Conservation (phyloP, 1,140 invertebrate genomes). For the Mizuhopecten yessoensis region DNA sequence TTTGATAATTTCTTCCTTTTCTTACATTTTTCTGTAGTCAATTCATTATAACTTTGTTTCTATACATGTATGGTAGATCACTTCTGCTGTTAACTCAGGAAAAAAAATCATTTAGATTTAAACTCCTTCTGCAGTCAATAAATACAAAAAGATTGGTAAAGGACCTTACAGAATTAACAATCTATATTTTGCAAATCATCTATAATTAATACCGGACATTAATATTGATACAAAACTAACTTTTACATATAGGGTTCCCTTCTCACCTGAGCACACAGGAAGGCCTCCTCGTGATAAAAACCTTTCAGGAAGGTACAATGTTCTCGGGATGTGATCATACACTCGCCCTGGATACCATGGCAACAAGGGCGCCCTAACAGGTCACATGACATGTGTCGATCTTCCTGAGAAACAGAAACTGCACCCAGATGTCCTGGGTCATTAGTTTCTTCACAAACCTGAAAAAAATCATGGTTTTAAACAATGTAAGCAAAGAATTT, state of each 20-base stretch:
- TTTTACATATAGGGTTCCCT: not conserved
- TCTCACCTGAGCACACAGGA: slow-evolving; percentile 96
- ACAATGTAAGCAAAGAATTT: not conserved
- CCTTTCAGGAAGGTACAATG: slow-evolving; percentile 99
- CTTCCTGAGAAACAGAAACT: slow-evolving; percentile 55
- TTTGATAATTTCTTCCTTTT: too few relatives aligned
- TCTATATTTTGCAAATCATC: too few relatives aligned
- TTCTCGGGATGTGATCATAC: slow-evolving; percentile 97
- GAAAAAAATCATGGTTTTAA: slow-evolving; percentile 36
- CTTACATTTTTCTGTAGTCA: too few relatives aligned
- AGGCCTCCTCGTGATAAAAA: slow-evolving; percentile 98
- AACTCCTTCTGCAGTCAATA: not conserved
- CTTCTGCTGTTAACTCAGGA: too few relatives aligned
- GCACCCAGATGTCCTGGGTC: slow-evolving; percentile 67
- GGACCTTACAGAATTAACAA: not conserved
- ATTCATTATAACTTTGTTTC: too few relatives aligned
- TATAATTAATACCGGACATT: too few relatives aligned
- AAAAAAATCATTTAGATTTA: not conserved
- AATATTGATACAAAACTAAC: too few relatives aligned
- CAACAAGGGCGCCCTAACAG: slow-evolving; percentile 99
- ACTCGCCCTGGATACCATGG: slow-evolving; percentile 96
- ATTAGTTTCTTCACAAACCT: slow-evolving; percentile 78
- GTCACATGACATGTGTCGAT: slow-evolving; percentile 96
- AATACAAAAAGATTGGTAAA: not conserved
- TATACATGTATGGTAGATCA: too few relatives aligned